Base-by-base conservation (phyloP, 2,113 vertebrate species). In the Pelobates fuscus region DNA sequence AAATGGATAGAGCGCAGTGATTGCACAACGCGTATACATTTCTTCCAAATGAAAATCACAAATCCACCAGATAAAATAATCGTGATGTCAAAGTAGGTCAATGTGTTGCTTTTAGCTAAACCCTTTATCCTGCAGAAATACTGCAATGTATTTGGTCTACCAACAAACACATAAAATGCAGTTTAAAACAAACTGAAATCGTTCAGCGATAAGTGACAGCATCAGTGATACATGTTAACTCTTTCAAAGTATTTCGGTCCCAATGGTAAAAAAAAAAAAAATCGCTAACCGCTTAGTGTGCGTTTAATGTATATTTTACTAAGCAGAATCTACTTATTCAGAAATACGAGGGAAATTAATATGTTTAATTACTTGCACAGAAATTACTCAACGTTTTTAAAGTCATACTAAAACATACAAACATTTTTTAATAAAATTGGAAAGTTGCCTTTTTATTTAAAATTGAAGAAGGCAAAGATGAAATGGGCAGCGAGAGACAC, bases 101-200 rank as follows among this genome's bases (percentile, higher is more conserved):
- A 72, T 72, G 58, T 72, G 70, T 72, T 72, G 70, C 59, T 72
- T 54, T 72, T 63, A 72, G 70, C 70, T 63, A 72, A 72, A 72
- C 43, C 58, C 59, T 24, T 63, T 32, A 63, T 63, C 70, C 44
- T 54, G 70, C 44, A 15, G 58, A 32, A 43, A 62, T 63, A 27
- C 59, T 49, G 58, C 24, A 29, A 46, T 44, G 44, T 26, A 52
- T 72, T 52, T 63, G 46, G 27, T 58, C 14, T 17, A 29, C 12
- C 46, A 58, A 63, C 70, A 72, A n/a, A 54, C 43, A 61, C 59
- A 46, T 32, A 71, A 18, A 61, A 62, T 49, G 27, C 43, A 49
- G 18, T 41, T 30, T 32, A 30, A n/a, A 10, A 43, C 24, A 70
- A 26, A 26, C 15, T 26, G 30, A 32, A n/a, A 69, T 57, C 15